A percentile compares a stretch with the other conserved stretches of the same genome.
phyloP scores from a whole-genome alignment of 2,888 invertebrate genomes.

The Ectemnius continuus region DNA sequence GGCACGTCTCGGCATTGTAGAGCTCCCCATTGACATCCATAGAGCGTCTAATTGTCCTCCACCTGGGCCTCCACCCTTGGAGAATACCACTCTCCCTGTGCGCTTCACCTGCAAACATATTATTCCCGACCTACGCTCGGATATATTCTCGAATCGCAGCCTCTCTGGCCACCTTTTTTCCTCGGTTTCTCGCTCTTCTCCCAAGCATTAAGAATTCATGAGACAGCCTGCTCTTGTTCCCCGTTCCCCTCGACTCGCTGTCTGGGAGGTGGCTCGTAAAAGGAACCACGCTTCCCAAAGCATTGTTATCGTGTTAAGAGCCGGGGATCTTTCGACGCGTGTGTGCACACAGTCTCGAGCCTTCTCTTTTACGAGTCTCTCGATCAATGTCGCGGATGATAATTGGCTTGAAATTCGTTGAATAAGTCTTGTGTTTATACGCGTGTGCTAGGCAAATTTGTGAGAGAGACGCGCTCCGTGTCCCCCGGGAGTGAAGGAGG shows the following conservation, averaged over 20 bases:
- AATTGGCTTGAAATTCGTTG: too few relatives aligned
- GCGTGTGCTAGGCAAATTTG: too few relatives aligned
- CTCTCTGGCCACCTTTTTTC: neutral
- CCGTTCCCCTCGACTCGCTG: neutral
- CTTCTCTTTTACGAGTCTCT: too few relatives aligned
- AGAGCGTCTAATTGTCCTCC: constrained; percentile 58
- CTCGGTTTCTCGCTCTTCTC: neutral
- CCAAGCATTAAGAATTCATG: neutral
- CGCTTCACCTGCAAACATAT: neutral
- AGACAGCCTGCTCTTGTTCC: neutral
- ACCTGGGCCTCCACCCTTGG: constrained; percentile 36
- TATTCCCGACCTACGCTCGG: constrained; percentile 6
- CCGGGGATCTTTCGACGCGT: too few relatives aligned
- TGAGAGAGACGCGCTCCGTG: too few relatives aligned
- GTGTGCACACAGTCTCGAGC: too few relatives aligned
- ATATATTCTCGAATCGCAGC: neutral
- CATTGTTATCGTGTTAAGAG: too few relatives aligned
- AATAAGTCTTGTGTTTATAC: too few relatives aligned
- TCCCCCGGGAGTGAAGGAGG: too few relatives aligned
- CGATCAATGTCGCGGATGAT: too few relatives aligned
- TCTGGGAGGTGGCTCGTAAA: too few relatives aligned
- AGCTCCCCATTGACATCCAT: constrained; percentile 57
- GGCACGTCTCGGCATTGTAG: constrained; percentile 56
- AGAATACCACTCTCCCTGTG: constrained; percentile 33
- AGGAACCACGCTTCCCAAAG: too few relatives aligned